These are phyloP conservation scores for Fratercula arctica DNA, from an alignment of 2,797 vertebrate species.

Conservation along the genomic window DNA sequence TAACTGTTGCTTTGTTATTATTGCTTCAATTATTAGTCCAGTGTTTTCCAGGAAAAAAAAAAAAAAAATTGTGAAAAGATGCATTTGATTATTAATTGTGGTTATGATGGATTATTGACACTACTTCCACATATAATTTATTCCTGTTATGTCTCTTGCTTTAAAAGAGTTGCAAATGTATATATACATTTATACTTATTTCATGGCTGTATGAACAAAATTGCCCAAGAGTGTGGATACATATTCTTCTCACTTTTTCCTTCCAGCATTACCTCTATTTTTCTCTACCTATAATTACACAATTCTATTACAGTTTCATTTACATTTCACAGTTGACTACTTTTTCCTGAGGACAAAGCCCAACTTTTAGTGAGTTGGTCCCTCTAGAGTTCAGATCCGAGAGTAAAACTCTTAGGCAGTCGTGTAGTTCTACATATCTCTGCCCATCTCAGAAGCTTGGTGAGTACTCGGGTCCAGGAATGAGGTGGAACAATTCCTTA, in stretches of 20 bases:
- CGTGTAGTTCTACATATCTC: rapidly evolving
- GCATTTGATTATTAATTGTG: neutral
- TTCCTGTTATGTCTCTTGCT: neutral
- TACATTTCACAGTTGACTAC: neutral
- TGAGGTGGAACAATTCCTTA: neutral
- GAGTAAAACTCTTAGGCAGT: neutral
- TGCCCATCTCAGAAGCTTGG: neutral
- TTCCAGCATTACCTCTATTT: neutral
- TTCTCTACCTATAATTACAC: neutral
- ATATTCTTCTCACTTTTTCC: neutral
- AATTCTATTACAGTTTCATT: conserved; percentile 5
- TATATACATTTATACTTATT: neutral
- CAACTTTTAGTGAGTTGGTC: neutral
- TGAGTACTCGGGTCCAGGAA: neutral
- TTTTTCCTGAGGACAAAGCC: neutral
- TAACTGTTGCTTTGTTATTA: neutral
- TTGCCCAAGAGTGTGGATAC: neutral
- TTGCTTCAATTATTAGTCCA: neutral
- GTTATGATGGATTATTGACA: neutral
- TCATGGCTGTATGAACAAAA: neutral
- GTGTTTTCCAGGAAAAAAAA: neutral
- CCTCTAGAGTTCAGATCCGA: neutral
- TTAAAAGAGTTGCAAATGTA: neutral
- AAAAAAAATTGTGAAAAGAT: neutral
- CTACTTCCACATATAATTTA: neutral